Base-by-base conservation (phyloP, 2,797 vertebrate genomes). In the Xiphorhynchus erythropygius region DNA sequence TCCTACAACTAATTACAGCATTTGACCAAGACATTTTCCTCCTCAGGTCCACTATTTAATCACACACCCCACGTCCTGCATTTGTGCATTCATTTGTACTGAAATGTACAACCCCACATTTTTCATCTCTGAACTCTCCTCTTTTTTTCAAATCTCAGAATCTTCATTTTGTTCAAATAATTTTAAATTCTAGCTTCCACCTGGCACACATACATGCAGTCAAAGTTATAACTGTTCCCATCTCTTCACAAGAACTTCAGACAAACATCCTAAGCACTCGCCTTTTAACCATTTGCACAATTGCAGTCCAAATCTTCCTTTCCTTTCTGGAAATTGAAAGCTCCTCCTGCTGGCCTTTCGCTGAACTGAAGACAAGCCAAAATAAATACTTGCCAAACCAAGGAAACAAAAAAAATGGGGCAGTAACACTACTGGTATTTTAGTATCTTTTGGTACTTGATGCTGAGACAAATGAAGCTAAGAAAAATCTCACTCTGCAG, bases 261-360 rank as follows among this genome's bases (percentile, higher is more conserved):
- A 39, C 12, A 73, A 56, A 35, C 10, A 8, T 21, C 37, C 57
- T 16, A 62, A 77, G 13, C 21, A 5, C 32, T 56, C 18, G 14
- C 24, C 63, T 44, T 41, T 30, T 21, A 52, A 37, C 41, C 39
- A 52, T 50, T 25, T 76, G 47, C 63, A 47, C 56, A 87, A 68
- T 9, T 56, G 28, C 28, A 50, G 13, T 16, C 60, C 47, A 37
- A 23, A n/a, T 41, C 8, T 50, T 27, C 28, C 19, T 27, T 47
- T 87, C 44, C 44, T 17, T 60, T 57, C 57, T 60, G 44, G 50
- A 88, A 94, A 68, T n/a, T 11, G 39, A 78, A 93, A 81, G 70
- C 85, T 97, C 91, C 91, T 96, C 95, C 94, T 94, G 83, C 73
- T 84, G 88, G 90, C 39, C 42, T 79, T 88, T 28, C 14, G 18